Percentiles rank a stretch among this genome's conserved stretches.
These are phyloP conservation scores for Ectemnius cavifrons DNA, from an alignment of 2,888 invertebrate species.

Conservation along the genomic window DNA sequence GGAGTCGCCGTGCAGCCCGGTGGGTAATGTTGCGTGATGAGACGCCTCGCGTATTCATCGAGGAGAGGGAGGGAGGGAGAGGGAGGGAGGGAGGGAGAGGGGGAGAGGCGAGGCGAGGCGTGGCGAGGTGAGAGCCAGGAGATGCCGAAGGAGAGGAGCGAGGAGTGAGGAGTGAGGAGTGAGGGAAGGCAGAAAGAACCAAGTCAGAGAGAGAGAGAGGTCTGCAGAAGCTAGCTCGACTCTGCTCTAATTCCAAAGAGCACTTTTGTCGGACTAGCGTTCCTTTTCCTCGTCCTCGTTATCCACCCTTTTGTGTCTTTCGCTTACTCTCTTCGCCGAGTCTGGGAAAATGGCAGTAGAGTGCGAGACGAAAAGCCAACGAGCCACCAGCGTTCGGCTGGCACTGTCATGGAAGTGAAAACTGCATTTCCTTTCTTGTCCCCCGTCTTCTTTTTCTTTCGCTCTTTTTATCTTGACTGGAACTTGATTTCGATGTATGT, in stretches of 20 bases:
- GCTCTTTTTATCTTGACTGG: too few relatives aligned
- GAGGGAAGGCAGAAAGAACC: constrained; percentile 30
- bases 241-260: constrained; percentile 72
- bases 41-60: constrained; percentile 76
- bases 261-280: constrained; percentile 66
- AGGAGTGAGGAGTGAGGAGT: too few relatives aligned
- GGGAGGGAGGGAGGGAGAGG: constrained; percentile 25
- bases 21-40: constrained; percentile 77
- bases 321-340: constrained; percentile 41
- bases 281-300: constrained; percentile 33
- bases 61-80: constrained; percentile 60
- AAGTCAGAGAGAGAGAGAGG: constrained; percentile 13
- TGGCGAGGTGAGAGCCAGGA: constrained; percentile 16
- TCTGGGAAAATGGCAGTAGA: constrained; percentile 51
- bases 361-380: constrained; percentile 55
- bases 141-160: too few relatives aligned
- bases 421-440: constrained; percentile 50
- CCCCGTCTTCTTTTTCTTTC: constrained; percentile 13
- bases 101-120: constrained; percentile 35
- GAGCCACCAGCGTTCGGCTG: constrained; percentile 40
- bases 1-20: constrained; percentile 59
- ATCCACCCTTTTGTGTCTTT: constrained; percentile 51
- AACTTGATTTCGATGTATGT: too few relatives aligned
- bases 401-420: constrained; percentile 61
- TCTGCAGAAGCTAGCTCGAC: constrained; percentile 47